These are phyloP conservation scores for Ctena decussata DNA, from an alignment of 2,888 invertebrate species.

Conservation along the genomic window DNA sequence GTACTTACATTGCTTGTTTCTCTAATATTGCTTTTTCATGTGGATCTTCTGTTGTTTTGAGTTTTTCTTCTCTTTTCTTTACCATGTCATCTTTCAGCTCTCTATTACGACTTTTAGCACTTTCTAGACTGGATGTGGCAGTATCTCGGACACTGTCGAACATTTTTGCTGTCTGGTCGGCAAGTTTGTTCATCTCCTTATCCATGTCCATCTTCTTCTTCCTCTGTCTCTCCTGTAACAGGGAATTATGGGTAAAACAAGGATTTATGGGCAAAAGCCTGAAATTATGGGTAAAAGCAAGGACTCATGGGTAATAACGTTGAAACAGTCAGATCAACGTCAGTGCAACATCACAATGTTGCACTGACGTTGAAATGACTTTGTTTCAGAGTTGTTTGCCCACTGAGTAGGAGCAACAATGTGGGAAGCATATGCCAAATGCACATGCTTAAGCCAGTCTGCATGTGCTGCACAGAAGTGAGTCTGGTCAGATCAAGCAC, in stretches of 20 bases:
- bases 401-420: no score
- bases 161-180: constrained; percentile 64
- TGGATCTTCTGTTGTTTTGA: constrained; percentile 52
- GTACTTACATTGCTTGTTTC: constrained; percentile 58
- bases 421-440: no score
- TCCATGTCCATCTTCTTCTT: constrained; percentile 66
- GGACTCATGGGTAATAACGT: no score
- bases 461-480: no score
- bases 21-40: constrained; percentile 47
- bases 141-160: constrained; percentile 63
- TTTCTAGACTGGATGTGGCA: constrained; percentile 58
- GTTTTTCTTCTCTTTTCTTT: constrained; percentile 58
- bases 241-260: not conserved
- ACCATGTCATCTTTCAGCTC: constrained; percentile 62
- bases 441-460: no score
- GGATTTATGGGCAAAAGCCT: no score
- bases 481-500: no score
- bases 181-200: constrained; percentile 62
- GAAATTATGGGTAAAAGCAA: no score
- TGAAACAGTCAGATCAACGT: no score
- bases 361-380: no score
- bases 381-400: no score
- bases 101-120: constrained; percentile 68
- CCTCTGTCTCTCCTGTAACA: constrained; percentile 53
- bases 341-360: no score